Evolutionary conservation across 1,140 invertebrate species (phyloP).

Genomic region (Papilio dardanus): DNA sequence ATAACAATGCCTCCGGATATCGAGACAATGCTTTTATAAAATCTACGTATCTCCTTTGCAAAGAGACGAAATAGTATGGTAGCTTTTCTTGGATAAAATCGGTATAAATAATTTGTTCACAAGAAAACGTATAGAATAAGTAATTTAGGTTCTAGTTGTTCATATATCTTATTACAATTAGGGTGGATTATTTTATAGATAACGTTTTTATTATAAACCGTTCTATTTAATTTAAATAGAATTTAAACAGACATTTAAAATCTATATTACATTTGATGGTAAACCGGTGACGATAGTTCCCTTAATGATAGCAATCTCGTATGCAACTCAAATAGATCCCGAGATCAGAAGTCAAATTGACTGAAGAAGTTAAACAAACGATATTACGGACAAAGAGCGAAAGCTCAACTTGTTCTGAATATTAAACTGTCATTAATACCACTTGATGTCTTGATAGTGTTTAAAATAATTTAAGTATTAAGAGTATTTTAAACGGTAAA

Average conservation of each 20-base stretch:
- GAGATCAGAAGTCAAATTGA: conserved; percentile 80
- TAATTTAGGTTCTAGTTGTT: no score
- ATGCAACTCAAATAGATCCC: conserved; percentile 79
- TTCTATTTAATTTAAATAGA: no score
- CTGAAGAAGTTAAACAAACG: conserved; percentile 53
- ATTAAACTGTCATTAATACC: not conserved
- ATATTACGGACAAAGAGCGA: conserved; percentile 1
- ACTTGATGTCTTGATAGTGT: no score
- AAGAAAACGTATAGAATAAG: no score
- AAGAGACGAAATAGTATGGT: not conserved
- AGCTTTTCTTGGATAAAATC: no score
- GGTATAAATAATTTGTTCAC: no score
- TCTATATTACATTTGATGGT: not conserved
- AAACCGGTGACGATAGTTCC: not conserved
- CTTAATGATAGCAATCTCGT: conserved; percentile 47
- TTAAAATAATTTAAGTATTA: no score
- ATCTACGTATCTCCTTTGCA: not conserved
- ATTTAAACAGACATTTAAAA: no score
- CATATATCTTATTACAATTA: no score
- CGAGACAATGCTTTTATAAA: conserved; percentile 15
- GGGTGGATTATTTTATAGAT: no score
- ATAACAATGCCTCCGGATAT: conserved; percentile 8
- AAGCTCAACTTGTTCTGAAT: conserved; percentile 1
- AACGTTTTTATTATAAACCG: no score
- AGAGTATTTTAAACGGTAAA: no score